Base-by-base conservation (phyloP, 2,888 invertebrate genomes). In the Epinotia nisella region DNA sequence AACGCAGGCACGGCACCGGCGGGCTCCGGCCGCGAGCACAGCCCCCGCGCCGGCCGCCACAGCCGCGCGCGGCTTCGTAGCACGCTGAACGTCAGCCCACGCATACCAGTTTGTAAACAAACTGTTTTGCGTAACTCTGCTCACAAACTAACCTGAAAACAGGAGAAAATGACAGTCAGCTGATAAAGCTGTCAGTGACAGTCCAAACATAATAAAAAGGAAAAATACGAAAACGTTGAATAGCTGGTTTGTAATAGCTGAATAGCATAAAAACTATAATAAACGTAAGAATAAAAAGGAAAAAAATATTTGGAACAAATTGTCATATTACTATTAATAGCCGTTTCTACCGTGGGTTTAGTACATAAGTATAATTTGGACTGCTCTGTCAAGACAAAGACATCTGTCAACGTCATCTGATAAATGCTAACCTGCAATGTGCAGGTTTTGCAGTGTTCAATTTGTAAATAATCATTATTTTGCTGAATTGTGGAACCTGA, bases 1-100 rank as follows among this genome's bases (percentile, higher is more conserved):
- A 72, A 39, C 10, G 62, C 21, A 4, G 19, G 49, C n/a, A 56
- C 17, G 9, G 19, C 15, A 5, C 56, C 19, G 35, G 24, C 61
- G 9, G 49, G 56, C 21, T 55, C 55, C 21, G 72, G 72, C 35
- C 24, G 67, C 17, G 45, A 19, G 59, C 71, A 65, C 3, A 65
- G 51, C n/a, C 24, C 9, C 19, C 71, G 66, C 11, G 56, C 67
- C 29, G 53, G 35, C 13, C 49, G 61, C 72, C 71, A 71, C 53
- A 53, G 60, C 53, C 65, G 49, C 29, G 53, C n/a, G 49, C 53
- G 59, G 35, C 82, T 85, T 29, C 81, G 86, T 1, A 90, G 74
- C 64, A 88, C 80, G 80, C 86, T 88, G 76, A 90, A 88, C 1
- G 87, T 85, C 73, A 87, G 73, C 9, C 87, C 74, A 65, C 87